Base-by-base conservation (phyloP, 2,888 invertebrate genomes). In the Drosophila rellima region DNA sequence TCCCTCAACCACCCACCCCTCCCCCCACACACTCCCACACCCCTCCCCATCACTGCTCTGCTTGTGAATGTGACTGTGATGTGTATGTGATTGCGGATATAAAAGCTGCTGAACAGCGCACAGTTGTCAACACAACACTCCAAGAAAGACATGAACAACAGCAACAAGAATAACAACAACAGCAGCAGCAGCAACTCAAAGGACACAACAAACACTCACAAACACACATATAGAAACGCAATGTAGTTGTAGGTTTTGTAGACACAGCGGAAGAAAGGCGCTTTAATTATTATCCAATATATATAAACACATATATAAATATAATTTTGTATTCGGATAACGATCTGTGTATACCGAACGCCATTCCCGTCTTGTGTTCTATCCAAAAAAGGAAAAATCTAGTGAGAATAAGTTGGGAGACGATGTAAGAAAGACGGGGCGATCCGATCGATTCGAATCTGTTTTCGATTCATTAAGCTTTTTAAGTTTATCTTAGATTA, bases 181-280 rank as follows among this genome's bases (percentile, higher is more conserved):
- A 59, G 45, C 39, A 55, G 33, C 39, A 51, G 31, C 55, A 69
- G 6, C 45, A 17, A 39, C 45, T 42, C 35, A n/a, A n/a, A n/a
- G n/a, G n/a, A 56, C n/a, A 69, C 15, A 52, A 44, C 10, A 4
- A 1, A 47, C 15, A 52, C 17, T 66, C 20, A 44, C 1, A 44
- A 15, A 50, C 37, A 66, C 23, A 62, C 37, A 61, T 26, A 44
- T 33, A 40, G 55, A 37, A 63, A 81, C 51, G 52, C 48, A 77
- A 68, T 59, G 67, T 77, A 75, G 75, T 77, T 67, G 73, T 72
- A 75, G 77, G 60, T 70, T 67, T 70, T 62, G 70, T 75, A 74
- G 70, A 50, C 57, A 44, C 51, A 61, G 62, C 69, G 64, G 51
- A 69, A 39, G 50, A 61, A 52, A 55, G 35, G 60, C 66, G 45